phyloP scores from a whole-genome alignment of 2,888 invertebrate genomes.

The Notodonta ziczac region DNA sequence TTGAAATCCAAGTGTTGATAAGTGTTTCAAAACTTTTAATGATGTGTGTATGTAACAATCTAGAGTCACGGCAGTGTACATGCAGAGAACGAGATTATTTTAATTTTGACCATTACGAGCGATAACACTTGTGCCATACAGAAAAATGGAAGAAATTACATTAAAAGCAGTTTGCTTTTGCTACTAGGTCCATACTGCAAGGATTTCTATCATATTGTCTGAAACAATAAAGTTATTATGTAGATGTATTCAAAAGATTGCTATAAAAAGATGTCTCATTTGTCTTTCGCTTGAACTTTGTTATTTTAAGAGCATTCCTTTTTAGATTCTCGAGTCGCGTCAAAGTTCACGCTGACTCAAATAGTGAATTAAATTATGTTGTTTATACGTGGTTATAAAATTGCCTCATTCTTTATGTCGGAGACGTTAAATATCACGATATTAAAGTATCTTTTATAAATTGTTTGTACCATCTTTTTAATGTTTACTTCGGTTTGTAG shows the following conservation, averaged over 20 bases:
- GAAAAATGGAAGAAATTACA: too few relatives aligned
- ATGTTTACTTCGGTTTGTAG: too few relatives aligned
- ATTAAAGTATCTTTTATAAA: too few relatives aligned
- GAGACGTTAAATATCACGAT: not conserved
- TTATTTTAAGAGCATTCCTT: conserved; percentile 1
- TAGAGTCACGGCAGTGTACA: too few relatives aligned
- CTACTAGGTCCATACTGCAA: not conserved
- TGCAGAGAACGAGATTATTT: too few relatives aligned
- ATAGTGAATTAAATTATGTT: not conserved
- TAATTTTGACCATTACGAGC: too few relatives aligned
- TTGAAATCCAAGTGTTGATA: too few relatives aligned
- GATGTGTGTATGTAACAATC: too few relatives aligned
- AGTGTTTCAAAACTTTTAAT: too few relatives aligned
- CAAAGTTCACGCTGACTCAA: not conserved
- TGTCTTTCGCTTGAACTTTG: conserved; percentile 1
- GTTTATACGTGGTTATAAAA: not conserved
- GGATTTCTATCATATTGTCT: not conserved
- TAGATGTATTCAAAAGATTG: conserved; percentile 10
- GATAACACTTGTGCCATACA: too few relatives aligned
- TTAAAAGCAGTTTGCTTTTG: too few relatives aligned
- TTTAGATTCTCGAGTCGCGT: not conserved
- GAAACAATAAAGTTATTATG: conserved; percentile 1
- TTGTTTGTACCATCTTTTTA: too few relatives aligned
- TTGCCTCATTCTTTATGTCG: not conserved
- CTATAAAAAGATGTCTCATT: conserved; percentile 1